A percentile compares a stretch with the other conserved stretches of the same genome.
These are phyloP conservation scores for Thelaira solivaga DNA, from an alignment of 2,888 invertebrate genomes.

Conservation along the genomic window DNA sequence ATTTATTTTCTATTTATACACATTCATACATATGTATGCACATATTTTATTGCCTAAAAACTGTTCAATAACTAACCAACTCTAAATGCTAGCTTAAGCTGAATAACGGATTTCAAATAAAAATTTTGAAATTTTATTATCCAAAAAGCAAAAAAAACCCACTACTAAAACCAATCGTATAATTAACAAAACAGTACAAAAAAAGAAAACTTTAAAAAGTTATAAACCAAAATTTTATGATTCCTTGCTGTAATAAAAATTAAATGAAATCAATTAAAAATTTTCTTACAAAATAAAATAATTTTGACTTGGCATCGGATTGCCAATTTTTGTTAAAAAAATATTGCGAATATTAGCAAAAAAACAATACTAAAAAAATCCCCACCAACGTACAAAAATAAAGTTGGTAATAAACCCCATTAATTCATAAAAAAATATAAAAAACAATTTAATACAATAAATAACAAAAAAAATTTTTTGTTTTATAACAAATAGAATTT, in stretches of 20 bases:
- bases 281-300: not conserved
- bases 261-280: slow-evolving; percentile 1
- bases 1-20: not conserved
- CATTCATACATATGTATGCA: not conserved
- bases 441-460: not conserved
- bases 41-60: not conserved
- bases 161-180: slow-evolving; percentile 1
- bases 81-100: not conserved
- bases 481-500: too few species aligned
- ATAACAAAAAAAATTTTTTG: too few species aligned
- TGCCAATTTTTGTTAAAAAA: not conserved
- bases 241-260: slow-evolving; percentile 11
- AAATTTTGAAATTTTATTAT: slow-evolving; percentile 11
- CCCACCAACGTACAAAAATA: not conserved
- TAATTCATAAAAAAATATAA: slow-evolving; percentile 24
- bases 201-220: not conserved
- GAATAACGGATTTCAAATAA: not conserved
- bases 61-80: not conserved
- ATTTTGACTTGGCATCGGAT: not conserved
- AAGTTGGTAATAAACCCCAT: slow-evolving; percentile 24
- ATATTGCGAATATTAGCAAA: too few species aligned
- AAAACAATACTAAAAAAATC: not conserved
- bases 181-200: not conserved
- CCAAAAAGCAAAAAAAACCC: slow-evolving; percentile 6
- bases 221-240: slow-evolving; percentile 17